Evolutionary conservation across 2,888 invertebrate genomes (phyloP).

Genomic region (Germaria angustata): DNA sequence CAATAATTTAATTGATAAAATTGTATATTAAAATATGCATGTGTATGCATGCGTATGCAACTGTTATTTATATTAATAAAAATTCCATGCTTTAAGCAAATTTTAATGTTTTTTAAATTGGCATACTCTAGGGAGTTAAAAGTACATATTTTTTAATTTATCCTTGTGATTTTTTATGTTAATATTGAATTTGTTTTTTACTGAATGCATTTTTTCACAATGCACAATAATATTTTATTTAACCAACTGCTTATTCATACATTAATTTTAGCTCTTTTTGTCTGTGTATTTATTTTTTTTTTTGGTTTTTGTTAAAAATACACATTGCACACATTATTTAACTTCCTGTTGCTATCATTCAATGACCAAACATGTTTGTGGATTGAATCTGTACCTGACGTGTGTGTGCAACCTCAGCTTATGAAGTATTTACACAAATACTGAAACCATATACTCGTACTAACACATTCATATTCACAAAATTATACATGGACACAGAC

Average conservation of each 20-base stretch:
- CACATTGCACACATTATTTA: constrained; percentile 34
- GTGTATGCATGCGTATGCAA: not conserved
- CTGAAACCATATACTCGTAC: not conserved
- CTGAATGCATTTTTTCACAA: not conserved
- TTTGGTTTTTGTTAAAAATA: not conserved
- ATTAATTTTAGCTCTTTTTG: not conserved
- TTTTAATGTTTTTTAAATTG: constrained; percentile 1
- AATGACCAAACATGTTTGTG: constrained; percentile 56
- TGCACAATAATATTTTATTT: constrained; percentile 26
- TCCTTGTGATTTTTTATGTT: not conserved
- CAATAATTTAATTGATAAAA: constrained; percentile 43
- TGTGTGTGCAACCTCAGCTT: constrained; percentile 56
- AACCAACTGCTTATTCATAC: constrained; percentile 18
- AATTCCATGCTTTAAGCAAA: constrained; percentile 6
- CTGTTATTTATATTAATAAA: constrained; percentile 10
- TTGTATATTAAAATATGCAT: not conserved
- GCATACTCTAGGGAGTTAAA: constrained; percentile 1
- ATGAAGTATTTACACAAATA: constrained; percentile 21
- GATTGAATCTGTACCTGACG: constrained; percentile 55
- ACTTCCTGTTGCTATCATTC: constrained; percentile 58
- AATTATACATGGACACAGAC: not conserved
- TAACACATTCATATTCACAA: constrained; percentile 6
- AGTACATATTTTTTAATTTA: not conserved
- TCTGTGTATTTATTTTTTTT: not conserved
- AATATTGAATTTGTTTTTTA: not conserved